Percentiles rank a stretch among this genome's conserved stretches.
phyloP scores from a whole-genome alignment of 2,888 invertebrate species.

The Panopea generosa region DNA sequence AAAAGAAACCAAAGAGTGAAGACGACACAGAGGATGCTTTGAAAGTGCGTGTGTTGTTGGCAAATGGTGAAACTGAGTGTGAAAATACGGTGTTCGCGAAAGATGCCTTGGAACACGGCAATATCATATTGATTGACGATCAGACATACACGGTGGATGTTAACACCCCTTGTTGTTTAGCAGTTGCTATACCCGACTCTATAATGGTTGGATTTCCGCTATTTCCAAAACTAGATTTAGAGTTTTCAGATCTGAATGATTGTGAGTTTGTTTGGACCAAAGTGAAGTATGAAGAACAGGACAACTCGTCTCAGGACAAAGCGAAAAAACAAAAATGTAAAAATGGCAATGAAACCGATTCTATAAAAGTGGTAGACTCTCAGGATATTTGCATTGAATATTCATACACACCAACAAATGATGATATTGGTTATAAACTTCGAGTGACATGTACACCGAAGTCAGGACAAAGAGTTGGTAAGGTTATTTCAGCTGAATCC shows the following conservation, averaged over 20 bases:
- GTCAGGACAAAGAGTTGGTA: constrained; percentile 87
- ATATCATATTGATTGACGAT: constrained; percentile 87
- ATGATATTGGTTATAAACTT: constrained; percentile 89
- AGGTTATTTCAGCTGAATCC: constrained; percentile 87
- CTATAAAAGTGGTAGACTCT: constrained; percentile 86
- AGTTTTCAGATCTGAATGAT: constrained; percentile 88
- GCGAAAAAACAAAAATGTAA: constrained; percentile 63
- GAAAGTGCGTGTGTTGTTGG: constrained; percentile 37
- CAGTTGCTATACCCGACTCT: constrained; percentile 89
- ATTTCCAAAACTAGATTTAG: constrained; percentile 91
- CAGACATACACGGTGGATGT: constrained; percentile 88
- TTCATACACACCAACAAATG: constrained; percentile 88
- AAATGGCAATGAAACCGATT: constrained; percentile 12
- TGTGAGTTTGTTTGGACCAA: constrained; percentile 90
- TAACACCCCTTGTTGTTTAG: constrained; percentile 91
- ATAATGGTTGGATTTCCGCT: constrained; percentile 92
- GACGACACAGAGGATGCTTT: not conserved
- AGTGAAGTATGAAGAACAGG: constrained; percentile 38
- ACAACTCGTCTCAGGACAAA: constrained; percentile 14
- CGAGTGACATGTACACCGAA: constrained; percentile 87
- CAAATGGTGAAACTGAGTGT: constrained; percentile 54
- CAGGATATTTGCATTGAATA: constrained; percentile 87
- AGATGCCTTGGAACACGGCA: constrained; percentile 72
- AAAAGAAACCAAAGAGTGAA: constrained; percentile 20
- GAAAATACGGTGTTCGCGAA: constrained; percentile 53